Base-by-base conservation (phyloP, 2,113 vertebrate genomes). In the Spea bombifrons region DNA sequence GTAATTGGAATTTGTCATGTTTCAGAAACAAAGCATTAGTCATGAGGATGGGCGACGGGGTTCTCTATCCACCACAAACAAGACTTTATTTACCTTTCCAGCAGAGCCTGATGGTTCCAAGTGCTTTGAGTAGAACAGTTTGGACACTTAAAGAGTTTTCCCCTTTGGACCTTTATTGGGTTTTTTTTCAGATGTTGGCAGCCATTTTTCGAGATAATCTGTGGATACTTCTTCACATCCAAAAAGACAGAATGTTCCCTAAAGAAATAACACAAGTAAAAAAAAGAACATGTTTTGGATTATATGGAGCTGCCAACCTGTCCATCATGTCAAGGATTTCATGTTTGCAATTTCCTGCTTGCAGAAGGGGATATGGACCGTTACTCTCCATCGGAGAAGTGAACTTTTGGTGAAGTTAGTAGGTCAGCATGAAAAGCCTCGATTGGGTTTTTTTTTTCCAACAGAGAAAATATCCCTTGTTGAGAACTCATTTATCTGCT, bases 201-300 rank as follows among this genome's bases (percentile, higher is more conserved):
- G 45, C 46, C 61, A 73, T 73, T 3, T 78, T 66, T n/a, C 44
- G 15, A 59, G 63, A 79, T 73, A 79, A 79, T 79, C 77, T 79
- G 63, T 73, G 61, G 77, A 79, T 79, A 73, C 77, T 57, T 47
- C 63, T 66, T 79, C 75, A 43, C 44, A 79, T 79, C 61, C 70
- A 73, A 79, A 67, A 73, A 79, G 77, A 79, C 77, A 79, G 70
- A 79, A 79, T 79, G 77, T 79, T 79, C 77, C 77, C 71, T 73
- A 79, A 79, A 79, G 77, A 79, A 79, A 79, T 79, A 79, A 79
- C 77, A 79, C 47, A 13, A 66, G 77, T 73, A 50, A 79, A 79
- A 77, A 59, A 76, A 49, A 77, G 73, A 79, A 66, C 30, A 67
- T 79, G 77, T 67, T 73, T 79, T 79, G 70, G 77, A 79, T 79